Conservation (phyloP, 1,140 invertebrate species). For the Spodoptera litura region DNA sequence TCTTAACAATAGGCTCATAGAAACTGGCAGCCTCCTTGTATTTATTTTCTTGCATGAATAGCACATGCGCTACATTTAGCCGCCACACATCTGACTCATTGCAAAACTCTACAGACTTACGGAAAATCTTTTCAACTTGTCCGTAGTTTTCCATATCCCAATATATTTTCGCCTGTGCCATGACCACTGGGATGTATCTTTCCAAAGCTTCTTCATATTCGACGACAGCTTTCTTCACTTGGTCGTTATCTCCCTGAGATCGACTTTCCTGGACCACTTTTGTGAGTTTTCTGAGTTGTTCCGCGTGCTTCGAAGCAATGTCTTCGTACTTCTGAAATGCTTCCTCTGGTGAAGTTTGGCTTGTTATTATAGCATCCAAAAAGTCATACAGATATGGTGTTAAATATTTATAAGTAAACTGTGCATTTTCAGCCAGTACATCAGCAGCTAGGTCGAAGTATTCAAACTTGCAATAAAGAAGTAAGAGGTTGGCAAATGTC, state of each 20-base stretch:
- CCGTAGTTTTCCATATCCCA: conserved; percentile 99
- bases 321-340: conserved; percentile 99
- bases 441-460: conserved; percentile 99
- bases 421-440: conserved; percentile 98
- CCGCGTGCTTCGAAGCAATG: conserved; percentile 96
- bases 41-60: conserved; percentile 99
- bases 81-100: conserved; percentile 99
- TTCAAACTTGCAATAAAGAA: conserved; percentile 98
- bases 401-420: conserved; percentile 98
- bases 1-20: conserved; percentile 99
- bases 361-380: conserved; percentile 97
- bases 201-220: conserved; percentile 98
- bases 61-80: conserved; percentile 98
- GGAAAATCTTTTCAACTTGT: conserved; percentile 97
- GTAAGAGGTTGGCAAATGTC: conserved; percentile 98
- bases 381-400: conserved; percentile 96
- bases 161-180: conserved; percentile 99
- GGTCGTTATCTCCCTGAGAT: conserved; percentile 94
- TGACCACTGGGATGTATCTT: conserved; percentile 96
- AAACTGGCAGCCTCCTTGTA: conserved; percentile 99
- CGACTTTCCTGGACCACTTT: conserved; percentile 97
- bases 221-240: conserved; percentile 95
- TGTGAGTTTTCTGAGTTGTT: conserved; percentile 95
- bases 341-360: conserved; percentile 98
- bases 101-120: conserved; percentile 99